phyloP scores from a whole-genome alignment of 1,140 invertebrate species.

The Linepithema humile region DNA sequence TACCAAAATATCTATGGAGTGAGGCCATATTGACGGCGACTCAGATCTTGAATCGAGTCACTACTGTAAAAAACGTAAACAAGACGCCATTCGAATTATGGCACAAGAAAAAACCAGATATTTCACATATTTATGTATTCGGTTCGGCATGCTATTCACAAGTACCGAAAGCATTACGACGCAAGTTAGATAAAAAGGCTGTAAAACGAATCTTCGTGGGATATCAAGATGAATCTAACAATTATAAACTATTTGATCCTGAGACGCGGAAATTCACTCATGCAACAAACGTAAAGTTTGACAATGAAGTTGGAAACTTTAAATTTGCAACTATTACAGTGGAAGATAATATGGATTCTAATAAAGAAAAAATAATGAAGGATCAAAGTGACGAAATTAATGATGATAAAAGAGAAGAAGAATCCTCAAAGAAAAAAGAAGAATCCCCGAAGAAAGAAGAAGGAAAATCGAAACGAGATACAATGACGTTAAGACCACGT shows the following conservation, averaged over 20 bases:
- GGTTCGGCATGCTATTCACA: background rate
- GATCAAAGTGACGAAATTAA: no score
- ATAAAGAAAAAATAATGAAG: no score
- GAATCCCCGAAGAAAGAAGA: no score
- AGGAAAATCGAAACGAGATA: background rate
- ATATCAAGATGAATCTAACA: background rate
- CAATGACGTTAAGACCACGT: background rate
- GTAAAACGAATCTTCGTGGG: conserved; percentile 5
- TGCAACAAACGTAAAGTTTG: conserved; percentile 1
- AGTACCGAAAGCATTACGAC: background rate
- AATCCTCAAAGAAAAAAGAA: background rate
- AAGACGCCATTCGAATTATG: conserved; percentile 1
- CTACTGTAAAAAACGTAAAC: background rate
- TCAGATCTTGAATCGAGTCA: background rate
- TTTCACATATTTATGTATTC: background rate
- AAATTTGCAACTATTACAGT: background rate
- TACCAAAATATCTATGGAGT: background rate
- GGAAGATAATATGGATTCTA: no score
- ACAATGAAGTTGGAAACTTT: background rate
- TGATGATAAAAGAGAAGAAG: background rate
- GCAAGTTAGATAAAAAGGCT: background rate
- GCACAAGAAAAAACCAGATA: background rate
- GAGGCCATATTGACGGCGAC: background rate
- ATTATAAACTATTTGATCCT: conserved; percentile 5
- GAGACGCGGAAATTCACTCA: background rate